Evolutionary conservation across 2,888 invertebrate genomes (phyloP).

Genomic region (Gerris lacustris): DNA sequence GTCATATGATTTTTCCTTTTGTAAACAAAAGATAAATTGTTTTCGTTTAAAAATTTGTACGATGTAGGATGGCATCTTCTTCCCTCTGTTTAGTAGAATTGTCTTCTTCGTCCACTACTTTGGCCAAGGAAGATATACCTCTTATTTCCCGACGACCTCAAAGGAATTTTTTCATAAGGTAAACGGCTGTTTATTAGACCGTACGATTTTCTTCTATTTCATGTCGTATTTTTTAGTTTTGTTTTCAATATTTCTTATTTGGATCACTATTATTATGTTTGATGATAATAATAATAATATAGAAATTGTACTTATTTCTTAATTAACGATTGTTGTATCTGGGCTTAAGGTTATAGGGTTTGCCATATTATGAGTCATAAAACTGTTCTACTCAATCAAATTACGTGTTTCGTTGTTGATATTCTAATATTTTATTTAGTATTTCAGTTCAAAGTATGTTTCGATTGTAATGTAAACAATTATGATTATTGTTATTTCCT

Average conservation of each 20-base stretch:
- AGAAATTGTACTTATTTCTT: neutral
- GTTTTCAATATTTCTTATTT: neutral
- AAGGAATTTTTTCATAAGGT: constrained; percentile 45
- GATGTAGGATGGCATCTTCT: constrained; percentile 29
- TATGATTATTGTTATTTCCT: too few species aligned
- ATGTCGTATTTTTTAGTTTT: constrained; percentile 24
- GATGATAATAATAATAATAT: too few species aligned
- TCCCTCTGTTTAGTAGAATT: constrained; percentile 32
- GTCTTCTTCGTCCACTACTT: constrained; percentile 33
- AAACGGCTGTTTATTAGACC: neutral
- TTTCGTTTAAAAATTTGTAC: constrained; percentile 13
- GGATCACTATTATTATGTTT: neutral
- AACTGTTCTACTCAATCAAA: too few species aligned
- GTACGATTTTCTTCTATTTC: constrained; percentile 25
- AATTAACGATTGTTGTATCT: neutral
- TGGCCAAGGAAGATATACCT: constrained; percentile 56
- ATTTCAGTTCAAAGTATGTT: too few species aligned
- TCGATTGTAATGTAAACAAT: too few species aligned
- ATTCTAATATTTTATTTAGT: too few species aligned
- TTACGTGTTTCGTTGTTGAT: too few species aligned
- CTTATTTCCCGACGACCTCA: constrained; percentile 49
- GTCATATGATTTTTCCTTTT: constrained; percentile 8
- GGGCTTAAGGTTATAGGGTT: neutral
- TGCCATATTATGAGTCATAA: too few species aligned
- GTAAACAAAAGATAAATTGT: constrained; percentile 4